Base-by-base conservation (phyloP, 1,140 invertebrate species). In the Sesamia nonagrioides region DNA sequence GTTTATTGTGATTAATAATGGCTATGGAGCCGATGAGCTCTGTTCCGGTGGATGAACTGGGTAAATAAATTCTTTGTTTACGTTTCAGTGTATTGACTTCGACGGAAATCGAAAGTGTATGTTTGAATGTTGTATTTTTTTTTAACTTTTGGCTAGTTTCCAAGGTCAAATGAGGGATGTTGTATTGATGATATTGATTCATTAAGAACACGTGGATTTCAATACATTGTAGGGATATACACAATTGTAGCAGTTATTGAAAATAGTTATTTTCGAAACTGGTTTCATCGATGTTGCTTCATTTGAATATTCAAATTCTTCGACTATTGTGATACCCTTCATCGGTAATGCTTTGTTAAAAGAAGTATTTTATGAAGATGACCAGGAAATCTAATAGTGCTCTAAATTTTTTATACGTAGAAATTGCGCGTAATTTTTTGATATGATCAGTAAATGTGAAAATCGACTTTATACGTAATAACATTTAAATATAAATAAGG, bases 31-130 rank as follows among this genome's bases (percentile, higher is more conserved):
- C 85, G 56, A 81, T 86, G 81, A 85, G 68, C 37, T 83, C 83
- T 5, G 85, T 91, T 27, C 82, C 86, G 69, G 88, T 89, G 52
- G 88, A 90, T 66, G 89, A 88, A 77, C 81, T 88, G n/a, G 89
- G 89, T 89, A 81, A 74, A 63, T 66, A 66, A 27, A 0, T 18
- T 15, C 35, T 73, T 80, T 79, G 60, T 75, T 73, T 75, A 72
- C 48, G 45, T 52, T 75, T 66, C 50, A 18, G 17, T 8, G 61
- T 17, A 21, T 66, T 69, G 61, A 66, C 61, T 66, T 21, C 13
- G 2, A 27, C 13, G 56, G 45, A 60, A 60, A 73, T 42, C 11
- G 52, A 73, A 73, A 58, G 71, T 58, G 52, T 4, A 6, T 58
- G 6, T 17, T 27, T 18, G 37, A 0, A 7, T 21, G 35, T 8